phyloP scores from a whole-genome alignment of 2,888 invertebrate genomes.

The Drosophila borealis region DNA sequence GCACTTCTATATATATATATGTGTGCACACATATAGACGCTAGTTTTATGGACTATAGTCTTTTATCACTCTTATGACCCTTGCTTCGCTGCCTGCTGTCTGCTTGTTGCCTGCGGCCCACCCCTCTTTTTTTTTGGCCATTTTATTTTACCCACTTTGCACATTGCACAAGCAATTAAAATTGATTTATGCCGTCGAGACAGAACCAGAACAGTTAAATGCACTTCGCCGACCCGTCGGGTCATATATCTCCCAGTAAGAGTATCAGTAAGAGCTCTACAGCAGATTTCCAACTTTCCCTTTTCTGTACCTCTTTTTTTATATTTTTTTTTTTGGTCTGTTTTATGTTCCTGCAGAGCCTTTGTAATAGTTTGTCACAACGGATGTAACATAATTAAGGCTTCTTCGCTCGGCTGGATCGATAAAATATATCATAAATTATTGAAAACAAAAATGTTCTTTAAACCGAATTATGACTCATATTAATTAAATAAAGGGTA shows the following conservation, averaged over 20 bases:
- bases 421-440: too few relatives aligned
- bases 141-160: constrained; percentile 66
- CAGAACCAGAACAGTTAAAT: constrained; percentile 73
- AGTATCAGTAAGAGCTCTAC: constrained; percentile 22
- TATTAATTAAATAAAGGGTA: constrained; percentile 3
- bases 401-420: too few relatives aligned
- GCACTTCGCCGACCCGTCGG: constrained; percentile 55
- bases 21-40: not conserved
- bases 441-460: too few relatives aligned
- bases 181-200: constrained; percentile 78
- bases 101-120: constrained; percentile 5
- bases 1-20: not conserved
- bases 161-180: constrained; percentile 76
- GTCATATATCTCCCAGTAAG: constrained; percentile 53
- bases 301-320: constrained; percentile 12
- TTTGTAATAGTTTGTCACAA: too few relatives aligned
- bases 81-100: constrained; percentile 32
- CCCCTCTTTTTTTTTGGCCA: constrained; percentile 29
- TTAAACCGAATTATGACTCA: too few relatives aligned
- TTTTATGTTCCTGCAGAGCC: too few relatives aligned
- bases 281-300: constrained; percentile 37
- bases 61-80: constrained; percentile 22
- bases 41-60: constrained; percentile 26
- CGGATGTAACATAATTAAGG: too few relatives aligned
- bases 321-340: not conserved